Base-by-base conservation (phyloP, 2,113 vertebrate species). In the Petrocephalus zakoni region DNA sequence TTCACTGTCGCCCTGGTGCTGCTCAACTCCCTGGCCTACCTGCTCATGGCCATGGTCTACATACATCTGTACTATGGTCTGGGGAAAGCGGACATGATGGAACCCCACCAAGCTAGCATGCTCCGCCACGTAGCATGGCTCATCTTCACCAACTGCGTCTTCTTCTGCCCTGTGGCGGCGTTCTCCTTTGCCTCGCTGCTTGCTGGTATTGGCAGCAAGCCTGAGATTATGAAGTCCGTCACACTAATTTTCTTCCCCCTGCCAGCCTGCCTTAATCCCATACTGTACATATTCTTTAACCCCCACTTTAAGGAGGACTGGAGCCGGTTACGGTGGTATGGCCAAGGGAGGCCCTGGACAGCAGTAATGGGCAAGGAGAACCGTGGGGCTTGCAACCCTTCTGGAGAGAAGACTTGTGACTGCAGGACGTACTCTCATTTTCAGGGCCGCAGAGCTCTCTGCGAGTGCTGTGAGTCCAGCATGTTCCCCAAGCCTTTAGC, bases 131-230 rank as follows among this genome's bases (percentile, higher is more conserved):
- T 99, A 0, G 98, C 98, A 87, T 99, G 98, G 98, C 96, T 99
- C 0, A 99, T 99, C 93, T 99, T 99, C 94, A 99, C 97, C 51
- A 99, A 99, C 92, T 99, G 98, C 94, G 97, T 99, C 93, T 98
- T 99, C 89, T 99, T 99, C 95, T 99, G 98, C 92, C 98, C 98
- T 0, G 98, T 99, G 58, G 98, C 98, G 0, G 98, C 98, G 19
- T 99, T 99, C 94, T 99, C 98, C 0, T 99, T 99, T 25, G 97
- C 98, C 0, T 97, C 98, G 0, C 87, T 99, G 89, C 94, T 99
- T 93, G 97, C 97, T 0, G 96, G 96, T 0, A 94, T 96, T 56
- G 96, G 96, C 0, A 97, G 98, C 75, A 97, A 97, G 90, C 98
- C 97, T 0, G 98, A 99, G 90, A 98, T 99, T 72, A 97, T 97